Base-by-base conservation (phyloP, 2,113 vertebrate species). In the Columba janthina region DNA sequence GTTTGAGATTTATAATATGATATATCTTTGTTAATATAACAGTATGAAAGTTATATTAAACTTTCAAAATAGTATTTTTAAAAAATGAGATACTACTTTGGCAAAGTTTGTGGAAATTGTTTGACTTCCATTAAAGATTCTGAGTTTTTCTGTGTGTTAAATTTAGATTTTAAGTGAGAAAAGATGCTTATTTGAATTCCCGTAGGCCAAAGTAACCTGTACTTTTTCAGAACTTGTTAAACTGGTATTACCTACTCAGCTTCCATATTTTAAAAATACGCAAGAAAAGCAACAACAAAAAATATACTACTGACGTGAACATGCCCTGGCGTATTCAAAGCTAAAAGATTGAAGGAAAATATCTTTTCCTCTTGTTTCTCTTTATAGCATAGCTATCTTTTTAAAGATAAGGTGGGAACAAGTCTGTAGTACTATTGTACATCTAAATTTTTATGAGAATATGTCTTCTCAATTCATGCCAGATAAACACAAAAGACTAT, bases 81-180 rank as follows among this genome's bases (percentile, higher is more conserved):
- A 56, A 61, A 40, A n/a, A n/a, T n/a, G n/a, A n/a, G n/a, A 24
- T 21, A 20, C 18, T 48, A 48, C 17, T 66, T 83, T 6, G 21
- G 50, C 19, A 10, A 40, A 66, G 7, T 58, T 58, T 5, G 2
- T 84, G 46, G 14, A 44, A 81, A 20, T 42, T 54, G 15, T 58
- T 62, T 40, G 69, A 42, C 12, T 64, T 73, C 22, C 40, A 8
- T 58, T 87, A 80, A 72, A 48, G 64, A 85, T 54, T 48, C 22
- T 5, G 5, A 54, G 42, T 81, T 86, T 84, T 77, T 7, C 42
- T 78, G 38, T 54, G 31, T 50, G 79, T 67, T 50, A 73, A 66
- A 85, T 92, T 86, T 26, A 32, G 51, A 38, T 74, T 88, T 79
- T 82, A 85, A 93, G 50, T 3, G 17, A 60, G 9, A 83, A 83